Evolutionary conservation across 2,888 invertebrate genomes (phyloP), one percentile per base, ranked within the genome.

Genomic region (Palloptera scutellata): DNA sequence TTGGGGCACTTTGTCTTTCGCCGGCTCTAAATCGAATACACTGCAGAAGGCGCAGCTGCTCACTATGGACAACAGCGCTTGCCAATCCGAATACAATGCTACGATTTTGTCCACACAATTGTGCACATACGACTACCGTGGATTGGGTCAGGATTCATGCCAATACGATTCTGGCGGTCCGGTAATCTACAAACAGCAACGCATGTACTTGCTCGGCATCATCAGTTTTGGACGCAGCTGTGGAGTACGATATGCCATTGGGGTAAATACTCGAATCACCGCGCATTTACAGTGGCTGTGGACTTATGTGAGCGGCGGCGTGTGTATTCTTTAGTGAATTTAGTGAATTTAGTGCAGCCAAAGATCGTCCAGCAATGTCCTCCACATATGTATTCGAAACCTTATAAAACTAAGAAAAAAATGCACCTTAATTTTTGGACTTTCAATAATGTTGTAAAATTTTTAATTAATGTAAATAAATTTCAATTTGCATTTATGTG

Each of bases 261-360:
- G 86, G n/a, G 83, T 89, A 1, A 89, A 89, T 78, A 87, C 87
- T 0, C 84, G 88, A 66, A 84, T 89, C 3, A 86, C 88, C 4
- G 80, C 86, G 1, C 87, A 85, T 77, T 69, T 90, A 1, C 77
- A 83, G 17, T 90, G 90, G 89, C 86, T 90, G 54, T 75, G 82
- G 52, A 72, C 75, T 5, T 78, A 78, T 60, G 77, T 82, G 12
- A 75, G 75, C 51, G 79, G 78, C 3, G 69, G 70, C 3, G 74
- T 76, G 4, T 82, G 83, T 66, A 68, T 70, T 52, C 15, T 62
- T 13, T 75, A 70, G 17, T 30, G 6, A 30, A n/a, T n/a, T n/a
- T n/a, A n/a, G n/a, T n/a, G n/a, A n/a, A n/a, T 62, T 13, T 75
- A 70, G 17, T 30, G 6, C 2, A 30, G 30, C 6, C 30, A 30